phyloP scores from a whole-genome alignment of 2,113 vertebrate species.

The Zapornia atra region DNA sequence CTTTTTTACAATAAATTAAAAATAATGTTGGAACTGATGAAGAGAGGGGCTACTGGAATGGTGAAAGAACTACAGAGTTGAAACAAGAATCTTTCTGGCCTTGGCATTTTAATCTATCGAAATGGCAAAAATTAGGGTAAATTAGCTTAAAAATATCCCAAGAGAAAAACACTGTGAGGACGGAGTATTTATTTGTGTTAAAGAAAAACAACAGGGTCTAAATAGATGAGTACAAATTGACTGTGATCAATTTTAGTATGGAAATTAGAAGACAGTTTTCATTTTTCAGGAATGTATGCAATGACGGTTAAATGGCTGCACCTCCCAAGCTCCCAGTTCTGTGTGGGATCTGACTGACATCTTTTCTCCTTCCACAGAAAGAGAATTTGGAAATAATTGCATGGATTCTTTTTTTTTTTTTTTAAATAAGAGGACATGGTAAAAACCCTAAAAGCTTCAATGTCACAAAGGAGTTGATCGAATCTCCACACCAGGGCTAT shows the following conservation, averaged over 20 bases:
- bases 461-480: background rate
- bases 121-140: background rate
- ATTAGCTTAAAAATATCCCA: background rate
- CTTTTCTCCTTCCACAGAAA: background rate
- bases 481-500: background rate
- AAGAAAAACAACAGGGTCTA: background rate
- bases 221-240: background rate
- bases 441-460: background rate
- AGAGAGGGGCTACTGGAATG: background rate
- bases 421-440: background rate
- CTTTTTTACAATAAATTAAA: background rate
- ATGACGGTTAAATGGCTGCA: background rate
- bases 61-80: background rate
- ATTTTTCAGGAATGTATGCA: background rate
- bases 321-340: background rate
- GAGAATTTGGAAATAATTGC: background rate
- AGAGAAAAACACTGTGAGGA: background rate
- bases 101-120: background rate
- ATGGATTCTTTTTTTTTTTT: background rate
- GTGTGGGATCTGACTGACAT: background rate
- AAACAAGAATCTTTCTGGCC: background rate
- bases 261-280: background rate
- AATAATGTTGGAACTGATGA: background rate
- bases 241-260: background rate
- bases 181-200: background rate